phyloP scores from a whole-genome alignment of 2,113 vertebrate species.

The Tapirus terrestris region DNA sequence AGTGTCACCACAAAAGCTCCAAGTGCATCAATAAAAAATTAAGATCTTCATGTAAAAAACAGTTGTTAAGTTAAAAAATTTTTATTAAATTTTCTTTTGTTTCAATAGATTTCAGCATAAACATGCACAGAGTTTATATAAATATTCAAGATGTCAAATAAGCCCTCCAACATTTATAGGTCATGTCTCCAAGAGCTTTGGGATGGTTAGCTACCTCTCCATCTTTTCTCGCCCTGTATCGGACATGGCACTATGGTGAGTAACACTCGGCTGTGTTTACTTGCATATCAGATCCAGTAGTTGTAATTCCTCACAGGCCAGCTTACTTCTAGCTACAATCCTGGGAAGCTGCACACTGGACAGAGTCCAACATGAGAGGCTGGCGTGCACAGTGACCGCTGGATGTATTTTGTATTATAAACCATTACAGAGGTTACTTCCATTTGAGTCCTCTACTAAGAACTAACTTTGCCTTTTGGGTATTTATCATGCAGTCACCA shows the following conservation, averaged over 20 bases:
- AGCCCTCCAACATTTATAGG: conserved; percentile 28
- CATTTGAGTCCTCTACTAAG: background rate
- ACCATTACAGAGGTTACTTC: background rate
- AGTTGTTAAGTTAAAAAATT: background rate
- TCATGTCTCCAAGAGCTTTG: background rate
- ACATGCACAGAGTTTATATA: conserved; percentile 16
- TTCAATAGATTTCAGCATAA: conserved; percentile 47
- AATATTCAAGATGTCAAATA: conserved; percentile 31
- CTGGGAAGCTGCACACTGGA: background rate
- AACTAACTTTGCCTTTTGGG: background rate
- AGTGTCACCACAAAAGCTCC: conserved; percentile 39
- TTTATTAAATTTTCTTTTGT: conserved; percentile 19
- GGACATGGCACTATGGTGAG: background rate
- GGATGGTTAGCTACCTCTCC: background rate
- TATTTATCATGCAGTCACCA: background rate
- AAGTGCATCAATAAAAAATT: conserved; percentile 43
- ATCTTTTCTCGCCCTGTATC: background rate
- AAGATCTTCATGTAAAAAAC: conserved; percentile 40
- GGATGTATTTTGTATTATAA: background rate
- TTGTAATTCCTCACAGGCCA: background rate
- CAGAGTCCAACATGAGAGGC: background rate
- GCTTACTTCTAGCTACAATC: background rate
- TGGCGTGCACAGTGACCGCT: background rate
- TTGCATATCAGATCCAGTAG: background rate
- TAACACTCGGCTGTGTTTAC: background rate